Percentiles rank a stretch among this genome's conserved stretches.
phyloP scores from a whole-genome alignment of 2,113 vertebrate species.

The Anolis sagrei region DNA sequence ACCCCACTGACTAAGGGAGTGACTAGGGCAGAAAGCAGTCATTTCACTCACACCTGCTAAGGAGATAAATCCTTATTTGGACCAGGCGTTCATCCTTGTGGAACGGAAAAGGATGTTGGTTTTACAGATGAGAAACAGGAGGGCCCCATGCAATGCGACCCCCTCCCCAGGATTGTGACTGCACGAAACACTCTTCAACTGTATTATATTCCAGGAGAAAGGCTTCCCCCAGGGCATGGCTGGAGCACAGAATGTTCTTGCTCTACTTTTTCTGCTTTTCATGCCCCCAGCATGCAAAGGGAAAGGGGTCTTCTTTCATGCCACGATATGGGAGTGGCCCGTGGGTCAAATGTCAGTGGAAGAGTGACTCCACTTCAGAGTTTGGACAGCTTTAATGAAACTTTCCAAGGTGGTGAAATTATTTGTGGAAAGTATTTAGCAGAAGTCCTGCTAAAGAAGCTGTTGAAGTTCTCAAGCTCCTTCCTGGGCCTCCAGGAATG shows the following conservation, averaged over 20 bases:
- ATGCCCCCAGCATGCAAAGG: too few species aligned
- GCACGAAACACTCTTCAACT: neutral
- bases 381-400: too few species aligned
- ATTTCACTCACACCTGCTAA: constrained; percentile 11
- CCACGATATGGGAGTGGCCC: neutral
- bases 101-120: constrained; percentile 1
- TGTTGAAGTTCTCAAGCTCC: too few species aligned
- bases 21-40: neutral
- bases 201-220: neutral
- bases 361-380: too few species aligned
- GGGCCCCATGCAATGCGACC: neutral
- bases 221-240: neutral
- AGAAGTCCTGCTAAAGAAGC: too few species aligned
- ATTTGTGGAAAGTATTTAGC: too few species aligned
- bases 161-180: neutral
- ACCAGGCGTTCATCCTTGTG: neutral
- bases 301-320: neutral
- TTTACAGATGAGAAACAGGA: neutral
- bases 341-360: too few species aligned
- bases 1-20: constrained; percentile 8
- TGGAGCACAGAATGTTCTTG: neutral
- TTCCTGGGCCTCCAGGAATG: too few species aligned
- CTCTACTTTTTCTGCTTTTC: neutral
- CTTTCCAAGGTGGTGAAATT: too few species aligned
- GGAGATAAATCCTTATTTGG: constrained; percentile 7